Base-by-base conservation (phyloP, 2,113 vertebrate genomes). In the Monopterus albus region DNA sequence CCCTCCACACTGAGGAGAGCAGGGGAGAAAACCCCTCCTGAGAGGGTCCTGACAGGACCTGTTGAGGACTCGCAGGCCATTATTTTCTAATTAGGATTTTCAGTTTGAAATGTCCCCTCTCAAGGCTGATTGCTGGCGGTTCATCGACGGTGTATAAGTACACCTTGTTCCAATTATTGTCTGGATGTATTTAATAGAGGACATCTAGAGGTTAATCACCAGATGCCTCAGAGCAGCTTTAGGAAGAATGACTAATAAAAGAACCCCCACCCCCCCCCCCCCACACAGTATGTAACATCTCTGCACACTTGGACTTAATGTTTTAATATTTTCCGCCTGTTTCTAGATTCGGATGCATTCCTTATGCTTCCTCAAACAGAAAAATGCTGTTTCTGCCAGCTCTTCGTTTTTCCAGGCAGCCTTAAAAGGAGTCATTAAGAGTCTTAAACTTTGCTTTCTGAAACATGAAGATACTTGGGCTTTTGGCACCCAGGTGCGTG, bases 131-230 rank as follows among this genome's bases (percentile, higher is more conserved):
- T 61, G 52, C 74, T 56, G 57, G 25, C 42, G 62, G 61, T 68
- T 79, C 64, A 71, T 65, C 42, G 62, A 84, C 82, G 65, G 53
- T 67, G 75, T 36, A 42, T 52, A 71, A 66, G 71, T 75, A 79
- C 78, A 87, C 77, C 83, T 79, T 75, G 83, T 82, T 85, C 60
- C 75, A 83, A 80, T 85, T 86, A 88, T 81, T 78, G 23, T 82
- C 75, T 64, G 84, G 52, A 81, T 81, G 81, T 86, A 75, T 81
- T 86, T 75, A 79, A 86, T 81, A 61, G 79, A 85, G 77, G 83
- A 78, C 83, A 76, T 84, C 70, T 72, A 74, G 78, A 87, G 83
- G 87, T 87, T 87, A 87, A 84, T 84, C 81, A 79, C 79, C 83
- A 82, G 67, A 78, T 75, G 78, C 60, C 84, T 77, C 26, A 31